These are phyloP conservation scores for Pantala flavescens DNA, from an alignment of 1,140 invertebrate genomes.

Conservation along the genomic window DNA sequence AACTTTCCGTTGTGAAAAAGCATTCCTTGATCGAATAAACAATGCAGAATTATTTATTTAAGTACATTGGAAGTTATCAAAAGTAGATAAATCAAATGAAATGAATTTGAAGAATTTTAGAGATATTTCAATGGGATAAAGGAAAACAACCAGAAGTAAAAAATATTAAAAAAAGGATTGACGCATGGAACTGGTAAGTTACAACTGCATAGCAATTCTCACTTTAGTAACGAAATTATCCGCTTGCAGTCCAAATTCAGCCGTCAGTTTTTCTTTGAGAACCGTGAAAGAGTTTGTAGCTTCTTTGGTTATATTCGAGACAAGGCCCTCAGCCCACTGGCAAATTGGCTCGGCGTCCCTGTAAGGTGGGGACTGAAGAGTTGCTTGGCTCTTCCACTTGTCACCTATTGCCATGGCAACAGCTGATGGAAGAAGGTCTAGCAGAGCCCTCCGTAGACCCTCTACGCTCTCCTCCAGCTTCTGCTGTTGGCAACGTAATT, in stretches of 20 bases:
- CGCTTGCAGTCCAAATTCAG: slow-evolving; percentile 5
- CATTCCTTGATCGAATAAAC: no score
- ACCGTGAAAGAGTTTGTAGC: neutral
- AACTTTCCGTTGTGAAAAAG: no score
- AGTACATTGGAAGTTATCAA: no score
- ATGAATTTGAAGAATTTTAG: no score
- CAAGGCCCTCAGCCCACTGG: neutral
- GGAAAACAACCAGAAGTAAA: no score
- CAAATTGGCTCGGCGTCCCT: neutral
- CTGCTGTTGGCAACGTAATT: neutral
- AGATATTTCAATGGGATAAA: no score
- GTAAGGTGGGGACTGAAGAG: no score
- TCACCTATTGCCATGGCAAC: neutral
- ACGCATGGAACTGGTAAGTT: no score
- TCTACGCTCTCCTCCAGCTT: slow-evolving; percentile 18
- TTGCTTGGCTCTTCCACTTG: neutral
- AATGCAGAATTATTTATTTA: no score
- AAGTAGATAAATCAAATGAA: no score
- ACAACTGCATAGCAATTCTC: no score
- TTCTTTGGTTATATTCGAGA: neutral
- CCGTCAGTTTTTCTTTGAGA: neutral
- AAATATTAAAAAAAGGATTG: no score
- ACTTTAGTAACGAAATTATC: slow-evolving; percentile 13
- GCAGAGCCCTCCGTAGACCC: neutral
- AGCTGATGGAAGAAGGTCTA: neutral